Evolutionary conservation across 2,888 invertebrate genomes (phyloP).

Genomic region (Eristalis intricaria): DNA sequence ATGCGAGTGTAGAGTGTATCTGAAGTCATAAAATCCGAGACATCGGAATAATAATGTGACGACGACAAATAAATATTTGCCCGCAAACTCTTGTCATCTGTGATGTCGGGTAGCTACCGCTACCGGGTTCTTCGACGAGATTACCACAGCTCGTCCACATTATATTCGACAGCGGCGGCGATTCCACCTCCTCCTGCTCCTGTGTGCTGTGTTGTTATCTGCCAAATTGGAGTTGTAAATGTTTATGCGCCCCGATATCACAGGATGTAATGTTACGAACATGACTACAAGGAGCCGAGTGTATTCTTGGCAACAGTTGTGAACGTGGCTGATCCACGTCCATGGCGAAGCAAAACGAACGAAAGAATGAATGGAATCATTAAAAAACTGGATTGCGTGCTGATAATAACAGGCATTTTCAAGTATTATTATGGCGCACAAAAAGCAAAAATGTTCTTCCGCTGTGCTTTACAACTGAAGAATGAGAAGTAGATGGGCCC

Average conservation of each 20-base stretch:
- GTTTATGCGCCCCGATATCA: slow-evolving; percentile 70
- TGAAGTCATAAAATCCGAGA: slow-evolving; percentile 63
- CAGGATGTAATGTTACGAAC: slow-evolving; percentile 70
- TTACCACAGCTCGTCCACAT: slow-evolving; percentile 51
- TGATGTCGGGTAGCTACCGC: slow-evolving; percentile 42
- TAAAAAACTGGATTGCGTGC: slow-evolving; percentile 73
- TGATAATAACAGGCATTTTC: slow-evolving; percentile 74
- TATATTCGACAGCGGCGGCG: slow-evolving; percentile 34
- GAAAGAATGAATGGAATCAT: slow-evolving; percentile 67
- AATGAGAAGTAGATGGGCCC: slow-evolving; percentile 40
- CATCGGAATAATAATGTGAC: slow-evolving; percentile 69
- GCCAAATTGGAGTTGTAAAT: slow-evolving; percentile 72
- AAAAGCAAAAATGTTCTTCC: slow-evolving; percentile 69
- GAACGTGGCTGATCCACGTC: slow-evolving; percentile 1
- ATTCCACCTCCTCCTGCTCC: not conserved
- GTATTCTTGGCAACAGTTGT: slow-evolving; percentile 60
- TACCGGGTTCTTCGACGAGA: slow-evolving; percentile 62
- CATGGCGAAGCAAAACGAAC: slow-evolving; percentile 33
- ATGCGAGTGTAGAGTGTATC: slow-evolving; percentile 48
- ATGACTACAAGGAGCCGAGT: slow-evolving; percentile 66
- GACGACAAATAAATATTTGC: slow-evolving; percentile 71
- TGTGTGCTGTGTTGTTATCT: slow-evolving; percentile 65
- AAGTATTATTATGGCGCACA: slow-evolving; percentile 70
- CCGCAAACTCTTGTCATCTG: slow-evolving; percentile 69
- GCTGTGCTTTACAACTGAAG: slow-evolving; percentile 50